Base-by-base conservation (phyloP, 1,140 invertebrate genomes). In the Hypothenemus hampei region DNA sequence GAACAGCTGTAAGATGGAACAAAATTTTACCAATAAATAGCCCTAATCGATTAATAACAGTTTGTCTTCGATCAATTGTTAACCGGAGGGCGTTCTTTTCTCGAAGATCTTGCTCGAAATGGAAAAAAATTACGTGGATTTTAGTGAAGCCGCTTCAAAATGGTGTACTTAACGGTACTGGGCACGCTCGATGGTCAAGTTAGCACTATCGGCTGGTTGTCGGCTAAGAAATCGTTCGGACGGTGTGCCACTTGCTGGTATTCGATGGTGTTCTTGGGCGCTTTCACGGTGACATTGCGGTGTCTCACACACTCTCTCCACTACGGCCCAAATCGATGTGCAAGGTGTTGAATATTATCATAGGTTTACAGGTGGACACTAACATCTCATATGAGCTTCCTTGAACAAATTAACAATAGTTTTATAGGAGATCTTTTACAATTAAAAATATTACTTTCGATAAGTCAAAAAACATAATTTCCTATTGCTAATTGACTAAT, bases 221-320 rank as follows among this genome's bases (percentile, higher is more conserved):
- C 33, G 52, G 33, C 19, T 40, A 35, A 40, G 43, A 48, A 49
- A 37, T 37, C 47, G 55, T 24, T 13, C 21, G 44, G 31, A 45
- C 37, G 41, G 35, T 61, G 60, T 61, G 51, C 60, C 52, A 61
- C 60, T 61, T 61, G 59, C 44, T 54, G 51, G 39, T 48, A 46
- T 46, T 51, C 53, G 54, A 29, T 57, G 59, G 49, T 52, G 37
- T 40, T 52, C 49, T 52, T 55, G 15, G 54, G 18, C 47, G 59
- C 56, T 58, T 58, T 58, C 59, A 57, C 55, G 55, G 35, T 58
- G 59, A 58, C 59, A 58, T 61, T 58, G 22, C 26, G 31, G 33
- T 50, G 39, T 26, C 22, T 33, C 24, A 44, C 35, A n/a, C n/a
- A 58, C 45, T 57, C 54, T 57, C 58, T 52, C 58, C 48, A 36